These are phyloP conservation scores for Zygogramma bicolorata DNA, from an alignment of 2,888 invertebrate species.

Conservation along the genomic window DNA sequence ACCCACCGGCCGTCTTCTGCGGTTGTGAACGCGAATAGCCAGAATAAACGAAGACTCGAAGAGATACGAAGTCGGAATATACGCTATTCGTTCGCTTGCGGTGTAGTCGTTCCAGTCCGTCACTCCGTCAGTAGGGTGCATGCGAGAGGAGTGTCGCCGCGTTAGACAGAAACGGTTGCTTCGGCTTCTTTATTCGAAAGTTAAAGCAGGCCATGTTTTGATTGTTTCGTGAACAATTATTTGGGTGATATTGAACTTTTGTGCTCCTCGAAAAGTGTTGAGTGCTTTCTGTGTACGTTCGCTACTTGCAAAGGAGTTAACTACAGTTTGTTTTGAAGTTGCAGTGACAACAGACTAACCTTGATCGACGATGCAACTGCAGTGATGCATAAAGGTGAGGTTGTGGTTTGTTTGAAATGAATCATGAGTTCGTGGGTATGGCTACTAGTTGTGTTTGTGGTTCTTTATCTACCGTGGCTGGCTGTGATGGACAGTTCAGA, in stretches of 20 bases:
- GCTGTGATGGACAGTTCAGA: too few relatives aligned
- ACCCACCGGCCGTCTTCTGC: not conserved
- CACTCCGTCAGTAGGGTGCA: not conserved
- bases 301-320: too few relatives aligned
- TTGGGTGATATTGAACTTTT: not conserved
- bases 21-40: not conserved
- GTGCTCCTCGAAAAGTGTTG: not conserved
- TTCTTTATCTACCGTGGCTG: not conserved
- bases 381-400: conserved; percentile 12
- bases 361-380: not conserved
- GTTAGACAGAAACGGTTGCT: conserved; percentile 3
- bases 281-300: too few relatives aligned
- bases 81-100: not conserved
- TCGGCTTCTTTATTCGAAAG: not conserved
- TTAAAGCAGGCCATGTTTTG: not conserved
- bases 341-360: not conserved
- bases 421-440: not conserved
- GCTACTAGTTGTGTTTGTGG: not conserved
- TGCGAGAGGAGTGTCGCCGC: not conserved
- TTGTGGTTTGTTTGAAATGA: not conserved
- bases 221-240: not conserved
- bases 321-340: not conserved
- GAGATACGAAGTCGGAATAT: conserved; percentile 3
- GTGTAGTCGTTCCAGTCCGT: not conserved
- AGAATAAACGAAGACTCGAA: conserved; percentile 4